These are phyloP conservation scores for Takifugu flavidus DNA, from an alignment of 2,113 vertebrate species.

Conservation along the genomic window DNA sequence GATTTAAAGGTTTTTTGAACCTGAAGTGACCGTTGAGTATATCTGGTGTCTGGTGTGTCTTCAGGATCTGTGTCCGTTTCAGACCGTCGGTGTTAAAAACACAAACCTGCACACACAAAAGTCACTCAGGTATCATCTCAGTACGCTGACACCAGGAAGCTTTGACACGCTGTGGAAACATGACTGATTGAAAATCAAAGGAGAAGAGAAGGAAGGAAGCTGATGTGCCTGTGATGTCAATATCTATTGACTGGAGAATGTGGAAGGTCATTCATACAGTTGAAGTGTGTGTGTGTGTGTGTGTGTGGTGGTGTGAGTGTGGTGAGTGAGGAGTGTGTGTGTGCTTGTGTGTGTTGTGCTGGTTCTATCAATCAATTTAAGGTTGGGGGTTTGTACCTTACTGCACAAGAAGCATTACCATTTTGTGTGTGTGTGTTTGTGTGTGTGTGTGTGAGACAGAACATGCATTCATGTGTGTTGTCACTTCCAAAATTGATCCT, in stretches of 20 bases:
- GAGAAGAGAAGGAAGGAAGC: background rate
- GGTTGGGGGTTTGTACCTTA: conserved; percentile 47
- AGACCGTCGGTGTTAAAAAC: too few species aligned
- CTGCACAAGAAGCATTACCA: conserved; percentile 31
- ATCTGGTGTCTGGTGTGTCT: too few species aligned
- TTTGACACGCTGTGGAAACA: too few species aligned
- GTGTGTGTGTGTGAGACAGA: conserved; percentile 4
- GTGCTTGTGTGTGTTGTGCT: conserved; percentile 3
- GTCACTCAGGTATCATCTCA: too few species aligned
- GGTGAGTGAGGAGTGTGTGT: background rate
- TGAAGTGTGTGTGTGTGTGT: background rate
- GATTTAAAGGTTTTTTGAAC: too few species aligned
- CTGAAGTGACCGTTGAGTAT: too few species aligned
- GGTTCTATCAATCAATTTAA: conserved; percentile 31
- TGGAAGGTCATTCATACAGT: conserved; percentile 45
- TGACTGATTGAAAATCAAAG: background rate
- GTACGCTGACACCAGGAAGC: too few species aligned
- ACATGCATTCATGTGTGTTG: conserved; percentile 34
- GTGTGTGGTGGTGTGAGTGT: conserved; percentile 7
- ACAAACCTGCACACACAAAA: too few species aligned
- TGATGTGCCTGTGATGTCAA: conserved; percentile 23
- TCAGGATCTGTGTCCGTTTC: too few species aligned
- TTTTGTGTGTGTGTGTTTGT: conserved; percentile 6
- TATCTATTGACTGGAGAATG: conserved; percentile 34
- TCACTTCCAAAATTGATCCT: conserved; percentile 55